A percentile compares a stretch with the other conserved stretches of the same genome.
These are phyloP conservation scores for Cerastis leucographa DNA, from an alignment of 2,888 invertebrate species.

Conservation along the genomic window DNA sequence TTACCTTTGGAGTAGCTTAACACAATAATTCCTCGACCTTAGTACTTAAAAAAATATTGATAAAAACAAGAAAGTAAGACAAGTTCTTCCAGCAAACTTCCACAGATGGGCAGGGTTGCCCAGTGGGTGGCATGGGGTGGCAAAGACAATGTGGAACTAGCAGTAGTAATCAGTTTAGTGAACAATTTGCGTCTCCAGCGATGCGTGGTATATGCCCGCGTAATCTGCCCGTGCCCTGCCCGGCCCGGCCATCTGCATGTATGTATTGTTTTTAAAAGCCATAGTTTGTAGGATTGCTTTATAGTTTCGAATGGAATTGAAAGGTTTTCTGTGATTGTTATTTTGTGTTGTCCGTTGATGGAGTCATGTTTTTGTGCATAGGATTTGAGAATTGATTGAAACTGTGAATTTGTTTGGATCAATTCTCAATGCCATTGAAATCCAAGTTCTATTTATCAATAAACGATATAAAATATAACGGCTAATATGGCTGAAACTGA, in stretches of 20 bases:
- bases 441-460: not conserved
- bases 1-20: not conserved
- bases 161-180: slow-evolving; percentile 94
- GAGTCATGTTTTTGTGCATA: not conserved
- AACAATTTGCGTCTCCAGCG: slow-evolving; percentile 94
- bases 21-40: not conserved
- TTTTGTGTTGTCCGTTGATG: slow-evolving; percentile 22
- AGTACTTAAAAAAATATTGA: not conserved
- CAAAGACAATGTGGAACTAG: slow-evolving; percentile 89
- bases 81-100: slow-evolving; percentile 61
- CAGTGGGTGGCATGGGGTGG: slow-evolving; percentile 69
- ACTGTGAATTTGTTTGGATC: not conserved
- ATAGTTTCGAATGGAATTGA: slow-evolving; percentile 56
- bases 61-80: not conserved
- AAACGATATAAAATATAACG: not conserved
- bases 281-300: slow-evolving; percentile 57
- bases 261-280: slow-evolving; percentile 67
- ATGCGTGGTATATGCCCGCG: slow-evolving; percentile 91
- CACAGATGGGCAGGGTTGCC: slow-evolving; percentile 51
- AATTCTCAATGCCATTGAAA: not conserved
- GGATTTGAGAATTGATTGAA: slow-evolving; percentile 1
- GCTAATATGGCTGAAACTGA: not conserved
- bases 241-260: slow-evolving; percentile 68
- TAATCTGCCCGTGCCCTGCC: slow-evolving; percentile 76
- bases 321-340: slow-evolving; percentile 60